Evolutionary conservation across 1,140 invertebrate species (phyloP).

Genomic region (Ctenoplectra terminalis): DNA sequence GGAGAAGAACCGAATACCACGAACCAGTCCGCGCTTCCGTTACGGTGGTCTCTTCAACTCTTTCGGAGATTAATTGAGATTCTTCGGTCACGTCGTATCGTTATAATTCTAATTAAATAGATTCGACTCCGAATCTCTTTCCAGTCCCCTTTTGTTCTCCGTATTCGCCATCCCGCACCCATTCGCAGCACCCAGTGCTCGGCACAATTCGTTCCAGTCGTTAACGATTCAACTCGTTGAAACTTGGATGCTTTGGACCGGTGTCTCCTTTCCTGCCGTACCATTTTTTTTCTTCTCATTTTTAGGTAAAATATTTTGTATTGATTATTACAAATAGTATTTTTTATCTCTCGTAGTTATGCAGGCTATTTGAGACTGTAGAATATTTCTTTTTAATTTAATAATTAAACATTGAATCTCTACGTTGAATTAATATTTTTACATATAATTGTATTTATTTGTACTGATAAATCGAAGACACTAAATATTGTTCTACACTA

Average conservation of each 20-base stretch:
- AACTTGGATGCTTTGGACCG: slow-evolving; percentile 51
- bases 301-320: background rate
- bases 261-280: background rate
- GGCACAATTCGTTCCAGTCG: slow-evolving; percentile 57
- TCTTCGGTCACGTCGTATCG: slow-evolving; percentile 60
- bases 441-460: no score
- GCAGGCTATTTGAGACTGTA: background rate
- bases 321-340: background rate
- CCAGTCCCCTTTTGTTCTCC: background rate
- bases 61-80: slow-evolving; percentile 69
- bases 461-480: no score
- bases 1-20: background rate
- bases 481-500: no score
- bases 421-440: no score
- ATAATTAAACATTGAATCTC: no score
- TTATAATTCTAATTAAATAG: slow-evolving; percentile 73
- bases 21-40: background rate
- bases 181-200: no score
- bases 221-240: slow-evolving; percentile 67
- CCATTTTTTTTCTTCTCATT: no score
- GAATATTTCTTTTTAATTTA: no score
- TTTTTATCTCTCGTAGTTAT: no score
- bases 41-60: slow-evolving; percentile 24
- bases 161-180: slow-evolving; percentile 20
- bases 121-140: slow-evolving; percentile 45